Evolutionary conservation across 1,140 invertebrate species (phyloP), one percentile per base, ranked within the genome.

Genomic region (Berghia stephanieae): DNA sequence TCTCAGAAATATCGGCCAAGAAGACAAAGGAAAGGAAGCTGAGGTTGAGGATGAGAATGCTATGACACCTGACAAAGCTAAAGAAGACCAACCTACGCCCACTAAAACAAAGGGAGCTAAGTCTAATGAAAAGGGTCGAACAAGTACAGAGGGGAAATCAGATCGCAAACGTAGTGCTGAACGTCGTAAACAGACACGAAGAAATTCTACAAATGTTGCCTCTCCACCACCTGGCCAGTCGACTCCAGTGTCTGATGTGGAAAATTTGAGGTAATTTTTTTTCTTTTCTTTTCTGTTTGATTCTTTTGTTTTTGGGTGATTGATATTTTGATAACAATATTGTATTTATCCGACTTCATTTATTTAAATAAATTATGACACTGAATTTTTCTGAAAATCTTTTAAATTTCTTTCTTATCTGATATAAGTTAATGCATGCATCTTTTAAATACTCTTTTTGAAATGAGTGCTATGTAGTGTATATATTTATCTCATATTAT

Each of bases 21-120:
- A 87, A 34, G 88, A 89, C 21, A 86, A 86, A 49, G 31, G 81
- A 18, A 86, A 87, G 75, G 87, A 87, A 60, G 69, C 78, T 8
- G 88, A 88, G 44, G 66, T 70, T 34, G 89, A 88, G 38, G 87
- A 88, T 66, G 85, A 88, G 70, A 87, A 87, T 68, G 83, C 84
- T 10, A 82, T 80, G 13, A 88, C 84, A 1, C 86, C 84, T 43
- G 87, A 88, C 73, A 87, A 85, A 68, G 80, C 69, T 16, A 86
- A 86, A 63, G 85, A 86, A 46, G 85, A 87, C 1, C 82, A 83
- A 40, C 79, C 83, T 0, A 84, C 83, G 5, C 82, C 85, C 10
- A 85, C 82, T 46, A 85, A 86, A 78, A 78, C 49, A 21, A 78
- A 80, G 71, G 75, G 36, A 60, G 49, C 16, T 77, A 82, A 73